A percentile compares a stretch with the other conserved stretches of the same genome.
phyloP scores from a whole-genome alignment of 2,113 vertebrate species.

The Sinocyclocheilus anophthalmus region DNA sequence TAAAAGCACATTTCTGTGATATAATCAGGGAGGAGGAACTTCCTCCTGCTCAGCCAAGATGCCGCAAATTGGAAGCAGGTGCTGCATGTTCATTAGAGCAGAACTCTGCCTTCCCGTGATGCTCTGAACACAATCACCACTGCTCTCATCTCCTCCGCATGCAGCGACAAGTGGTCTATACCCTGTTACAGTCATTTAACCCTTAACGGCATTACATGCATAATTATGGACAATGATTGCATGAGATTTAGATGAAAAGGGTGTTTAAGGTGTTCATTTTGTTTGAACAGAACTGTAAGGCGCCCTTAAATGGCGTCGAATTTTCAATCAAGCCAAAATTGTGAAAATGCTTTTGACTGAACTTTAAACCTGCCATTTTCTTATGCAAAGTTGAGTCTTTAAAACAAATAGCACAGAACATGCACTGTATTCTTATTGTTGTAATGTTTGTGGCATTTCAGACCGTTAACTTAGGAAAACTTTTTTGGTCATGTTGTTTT shows the following conservation, averaged over 20 bases:
- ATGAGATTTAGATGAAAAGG: neutral
- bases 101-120: neutral
- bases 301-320: neutral
- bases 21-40: constrained; percentile 17
- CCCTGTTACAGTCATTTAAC: neutral
- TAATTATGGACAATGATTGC: neutral
- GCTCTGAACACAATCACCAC: neutral
- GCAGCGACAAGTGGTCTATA: neutral
- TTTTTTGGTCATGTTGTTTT: neutral
- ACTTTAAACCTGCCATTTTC: neutral
- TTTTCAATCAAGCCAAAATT: neutral
- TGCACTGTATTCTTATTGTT: neutral
- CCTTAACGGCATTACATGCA: neutral
- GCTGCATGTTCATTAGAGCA: constrained; percentile 36
- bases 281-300: neutral
- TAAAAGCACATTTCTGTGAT: constrained; percentile 46
- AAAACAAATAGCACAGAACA: too few species aligned
- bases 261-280: neutral
- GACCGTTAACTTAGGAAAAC: too few species aligned
- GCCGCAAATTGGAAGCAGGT: constrained; percentile 50
- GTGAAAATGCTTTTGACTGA: neutral
- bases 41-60: constrained; percentile 36
- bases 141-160: neutral
- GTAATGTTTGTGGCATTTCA: neutral
- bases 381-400: neutral